Evolutionary conservation across 2,113 vertebrate genomes (phyloP).

Genomic region (Nanorana parkeri): DNA sequence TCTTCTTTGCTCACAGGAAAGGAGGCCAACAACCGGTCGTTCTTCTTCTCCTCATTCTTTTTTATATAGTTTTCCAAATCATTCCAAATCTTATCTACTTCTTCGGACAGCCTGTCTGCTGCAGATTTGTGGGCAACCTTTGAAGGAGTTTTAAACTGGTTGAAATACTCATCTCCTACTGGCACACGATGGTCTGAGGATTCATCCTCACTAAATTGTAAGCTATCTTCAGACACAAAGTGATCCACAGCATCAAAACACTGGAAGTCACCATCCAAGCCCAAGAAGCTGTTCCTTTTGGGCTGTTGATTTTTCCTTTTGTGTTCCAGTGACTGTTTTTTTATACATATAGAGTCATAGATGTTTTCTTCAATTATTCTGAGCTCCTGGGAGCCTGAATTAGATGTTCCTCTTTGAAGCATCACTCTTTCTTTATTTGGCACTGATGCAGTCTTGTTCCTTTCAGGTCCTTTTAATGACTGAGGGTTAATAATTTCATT

Average conservation of each 20-base stretch:
- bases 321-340: constrained; percentile 68
- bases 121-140: constrained; percentile 73
- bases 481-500: constrained; percentile 69
- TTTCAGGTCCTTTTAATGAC: constrained; percentile 17
- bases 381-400: constrained; percentile 74
- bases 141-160: constrained; percentile 72
- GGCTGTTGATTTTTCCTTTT: constrained; percentile 59
- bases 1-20: constrained; percentile 89
- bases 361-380: constrained; percentile 88
- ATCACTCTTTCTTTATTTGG: constrained; percentile 56
- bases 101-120: constrained; percentile 86
- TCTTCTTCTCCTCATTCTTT: constrained; percentile 90
- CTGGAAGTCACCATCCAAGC: constrained; percentile 77
- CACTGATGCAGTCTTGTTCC: constrained; percentile 52
- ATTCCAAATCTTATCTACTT: constrained; percentile 96
- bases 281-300: constrained; percentile 71
- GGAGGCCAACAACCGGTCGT: constrained; percentile 87
- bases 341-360: constrained; percentile 88
- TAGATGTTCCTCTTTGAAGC: constrained; percentile 49
- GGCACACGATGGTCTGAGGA: constrained; percentile 66
- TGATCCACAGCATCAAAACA: constrained; percentile 70
- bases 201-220: constrained; percentile 82
- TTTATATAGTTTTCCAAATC: constrained; percentile 98
- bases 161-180: constrained; percentile 73
- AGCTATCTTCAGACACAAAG: constrained; percentile 87